Evolutionary conservation across 2,113 vertebrate species (phyloP), one percentile per base, ranked within the genome.

Genomic region (Falco punctatus): DNA sequence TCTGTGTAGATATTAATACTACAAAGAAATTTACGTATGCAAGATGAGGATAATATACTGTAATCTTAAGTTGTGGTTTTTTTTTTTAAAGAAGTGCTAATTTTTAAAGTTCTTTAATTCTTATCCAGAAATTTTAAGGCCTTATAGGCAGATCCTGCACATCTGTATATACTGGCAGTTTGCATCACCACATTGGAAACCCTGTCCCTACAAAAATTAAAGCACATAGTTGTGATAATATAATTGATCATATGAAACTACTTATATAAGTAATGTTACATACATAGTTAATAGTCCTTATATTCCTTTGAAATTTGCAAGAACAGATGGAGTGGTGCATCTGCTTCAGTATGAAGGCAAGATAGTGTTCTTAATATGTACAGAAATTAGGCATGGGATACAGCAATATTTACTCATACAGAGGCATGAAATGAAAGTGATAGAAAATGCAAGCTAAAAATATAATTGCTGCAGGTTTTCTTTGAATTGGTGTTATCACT

Each of bases 261-360:
- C 33, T 86, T 72, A 55, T 26, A 11, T 65, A 88, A 85, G 27
- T 81, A 62, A 33, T 66, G 38, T 85, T 84, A 75, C 52, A 54
- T 64, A 89, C 59, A 57, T 72, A 71, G 65, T 83, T 91, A 78
- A 61, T 67, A 91, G 57, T 89, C 49, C 51, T 83, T 82, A 28
- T 58, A 92, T 70, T 87, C 52, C 86, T 77, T 92, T 79, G 69
- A 62, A 89, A 92, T 87, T 89, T 84, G 18, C 44, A 91, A 85
- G 78, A 81, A 72, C 55, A 94, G 84, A 81, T 91, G 65, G 81
- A 92, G 69, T 55, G 38, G 18, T 78, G n/a, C 59, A 78, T 86
- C 55, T 90, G 38, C 73, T 88, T 89, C 66, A 48, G 30, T 51
- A 54, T 1, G 12, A 88, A 94, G 80, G 15, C 54, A 70, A 66